Evolutionary conservation across 2,113 vertebrate species (phyloP), one percentile per base, ranked within the genome.

Genomic region (Probosciger aterrimus): DNA sequence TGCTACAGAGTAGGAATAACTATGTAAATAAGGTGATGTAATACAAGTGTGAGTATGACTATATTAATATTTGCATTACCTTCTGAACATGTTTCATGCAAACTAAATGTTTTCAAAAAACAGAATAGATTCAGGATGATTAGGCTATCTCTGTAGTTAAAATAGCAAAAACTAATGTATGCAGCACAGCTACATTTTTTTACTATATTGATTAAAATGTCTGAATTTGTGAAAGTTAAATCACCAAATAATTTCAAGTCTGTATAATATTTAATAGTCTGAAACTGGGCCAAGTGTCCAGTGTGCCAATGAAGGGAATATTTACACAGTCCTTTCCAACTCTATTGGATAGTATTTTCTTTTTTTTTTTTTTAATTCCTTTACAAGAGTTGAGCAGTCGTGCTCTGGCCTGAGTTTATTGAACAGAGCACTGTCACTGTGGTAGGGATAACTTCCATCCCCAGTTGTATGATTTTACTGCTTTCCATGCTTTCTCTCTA

Each of bases 231-330:
- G 82, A 7, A 86, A 81, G 43, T 74, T 90, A 81, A 77, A 49
- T 70, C 46, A 50, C n/a, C 35, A 78, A 91, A 64, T 77, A 67
- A 68, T 86, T 79, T 84, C 5, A 76, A 57, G 11, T 69, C 62
- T 95, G 65, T 71, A 30, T 92, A 94, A 90, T 92, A 70, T 94
- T 95, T 94, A 88, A 86, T 82, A 82, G 59, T 44, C 59, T 84
- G 86, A 91, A 91, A 64, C 23, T 67, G 17, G 35, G 52, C 50
- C 82, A 80, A 49, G n/a, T 79, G 31, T 88, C 44, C 76, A 64
- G 22, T 2, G 1, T 90, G 39, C 33, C 62, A 76, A 10, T 39
- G 62, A 88, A 84, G 15, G 28, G 10, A 83, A 31, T 84, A 71
- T 90, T 95, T 95, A 68, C 86, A 71, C 14, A 64, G 70, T 73